phyloP scores from a whole-genome alignment of 2,888 invertebrate genomes.

The Spisula subtruncata region DNA sequence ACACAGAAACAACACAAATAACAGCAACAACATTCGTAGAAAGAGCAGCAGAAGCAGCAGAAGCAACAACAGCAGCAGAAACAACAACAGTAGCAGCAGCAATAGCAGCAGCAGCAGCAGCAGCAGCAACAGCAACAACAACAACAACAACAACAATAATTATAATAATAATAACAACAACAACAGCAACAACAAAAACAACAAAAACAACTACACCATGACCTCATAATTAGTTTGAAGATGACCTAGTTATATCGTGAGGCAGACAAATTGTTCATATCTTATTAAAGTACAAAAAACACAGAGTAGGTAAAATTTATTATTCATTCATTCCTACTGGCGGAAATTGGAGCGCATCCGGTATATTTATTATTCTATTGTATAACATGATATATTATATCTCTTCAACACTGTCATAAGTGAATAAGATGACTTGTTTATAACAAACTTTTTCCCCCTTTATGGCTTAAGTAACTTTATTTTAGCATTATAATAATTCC shows the following conservation, averaged over 20 bases:
- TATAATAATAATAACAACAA: background rate
- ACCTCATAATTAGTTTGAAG: background rate
- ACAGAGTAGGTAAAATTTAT: background rate
- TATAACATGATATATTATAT: slow-evolving; percentile 23
- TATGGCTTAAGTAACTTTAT: no score
- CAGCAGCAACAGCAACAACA: background rate
- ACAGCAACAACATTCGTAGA: background rate
- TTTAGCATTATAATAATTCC: background rate
- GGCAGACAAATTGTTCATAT: background rate
- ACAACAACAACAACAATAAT: background rate
- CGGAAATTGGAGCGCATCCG: slow-evolving; percentile 22
- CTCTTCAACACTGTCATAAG: background rate
- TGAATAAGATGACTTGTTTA: background rate
- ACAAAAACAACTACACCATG: background rate
- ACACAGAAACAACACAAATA: background rate
- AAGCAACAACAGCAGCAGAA: background rate
- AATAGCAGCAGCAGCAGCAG: background rate
- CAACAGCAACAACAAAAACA: background rate
- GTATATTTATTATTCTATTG: slow-evolving; percentile 20
- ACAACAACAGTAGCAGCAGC: background rate
- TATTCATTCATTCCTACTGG: slow-evolving; percentile 23
- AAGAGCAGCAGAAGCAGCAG: background rate
- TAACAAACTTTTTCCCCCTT: background rate
- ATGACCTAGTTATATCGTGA: background rate
- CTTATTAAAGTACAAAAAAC: background rate